Conservation (phyloP, 2,888 invertebrate genomes). For the Liodrosophila aerea region DNA sequence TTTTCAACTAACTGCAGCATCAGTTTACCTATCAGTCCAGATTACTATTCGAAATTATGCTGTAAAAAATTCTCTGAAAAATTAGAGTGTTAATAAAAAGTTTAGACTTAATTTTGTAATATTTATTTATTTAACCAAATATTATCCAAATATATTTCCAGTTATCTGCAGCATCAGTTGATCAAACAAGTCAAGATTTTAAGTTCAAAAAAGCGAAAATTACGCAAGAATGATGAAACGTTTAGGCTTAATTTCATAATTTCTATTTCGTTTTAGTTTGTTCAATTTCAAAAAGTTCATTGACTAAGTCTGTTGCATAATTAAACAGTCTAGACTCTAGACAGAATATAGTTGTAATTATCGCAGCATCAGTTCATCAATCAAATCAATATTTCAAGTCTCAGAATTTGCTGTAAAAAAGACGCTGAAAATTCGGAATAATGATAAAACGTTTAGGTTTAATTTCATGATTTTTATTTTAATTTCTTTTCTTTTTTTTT, state of each 20-base stretch:
- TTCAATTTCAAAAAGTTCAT: conserved; percentile 55
- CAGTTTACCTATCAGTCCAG: no score
- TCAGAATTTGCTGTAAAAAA: conserved; percentile 18
- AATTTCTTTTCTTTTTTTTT: conserved; percentile 2
- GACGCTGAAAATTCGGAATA: conserved; percentile 33
- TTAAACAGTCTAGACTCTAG: no score
- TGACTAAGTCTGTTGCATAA: no score
- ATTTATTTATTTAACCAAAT: no score
- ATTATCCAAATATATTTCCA: no score
- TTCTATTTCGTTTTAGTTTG: conserved; percentile 23
- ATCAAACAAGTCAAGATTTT: background rate
- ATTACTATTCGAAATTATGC: no score
- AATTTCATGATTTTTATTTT: conserved; percentile 19
- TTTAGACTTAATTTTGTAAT: no score
- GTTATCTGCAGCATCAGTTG: no score
- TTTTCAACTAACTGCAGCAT: no score
- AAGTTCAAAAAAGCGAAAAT: conserved; percentile 35
- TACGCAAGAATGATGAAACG: conserved; percentile 29
- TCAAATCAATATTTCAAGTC: background rate
- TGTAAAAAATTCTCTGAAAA: background rate
- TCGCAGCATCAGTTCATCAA: no score
- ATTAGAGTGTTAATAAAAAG: no score
- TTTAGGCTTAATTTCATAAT: conserved; percentile 20
- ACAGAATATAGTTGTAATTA: no score
- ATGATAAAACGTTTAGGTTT: conserved; percentile 35